Evolutionary conservation across 1,140 invertebrate species (phyloP), one percentile per base, ranked within the genome.

Genomic region (Nephila pilipes): DNA sequence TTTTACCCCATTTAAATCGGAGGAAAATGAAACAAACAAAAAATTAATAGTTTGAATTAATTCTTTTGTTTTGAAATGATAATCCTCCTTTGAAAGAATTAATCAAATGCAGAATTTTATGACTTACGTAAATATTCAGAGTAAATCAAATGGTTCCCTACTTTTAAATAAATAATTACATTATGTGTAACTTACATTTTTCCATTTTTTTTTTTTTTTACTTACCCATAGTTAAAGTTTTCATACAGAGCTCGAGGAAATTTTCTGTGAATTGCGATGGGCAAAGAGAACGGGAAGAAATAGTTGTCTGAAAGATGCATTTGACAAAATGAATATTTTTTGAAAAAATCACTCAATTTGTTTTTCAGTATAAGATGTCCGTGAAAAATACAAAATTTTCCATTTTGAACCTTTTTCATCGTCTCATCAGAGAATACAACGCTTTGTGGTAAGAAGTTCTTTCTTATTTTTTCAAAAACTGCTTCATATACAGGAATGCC

Each of bases 281-380:
- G 87, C 25, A 89, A 29, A 10, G 87, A 32, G 14, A 89, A 89
- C 0, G 87, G 87, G 14, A 54, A 89, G 29, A 89, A 89, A 54
- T 79, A 55, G 10, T 89, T 38, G 5, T 89, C 65, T 25, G 87
- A 89, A 10, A 89, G 4, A 79, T 89, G 69, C 20, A 89, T 4
- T 2, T 79, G 38, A 29, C 87, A 89, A 6, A 38, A 25, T 5
- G 36, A n/a, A 8, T 29, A 29, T 38, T 75, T 55, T 79, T 79
- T 79, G 54, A 55, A 89, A 46, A 32, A 89, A 20, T 55, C 22
- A 8, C 25, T 79, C 0, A 79, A 1, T 22, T 14, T 63, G 20
- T 32, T 58, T 57, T 79, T 57, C 1, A 89, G 16, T n/a, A 89
- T 79, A 2, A 89, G 63, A 1, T 89, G 65, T n/a, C 87, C 87